phyloP scores from a whole-genome alignment of 1,140 invertebrate genomes.

The Nomia melanderi region DNA sequence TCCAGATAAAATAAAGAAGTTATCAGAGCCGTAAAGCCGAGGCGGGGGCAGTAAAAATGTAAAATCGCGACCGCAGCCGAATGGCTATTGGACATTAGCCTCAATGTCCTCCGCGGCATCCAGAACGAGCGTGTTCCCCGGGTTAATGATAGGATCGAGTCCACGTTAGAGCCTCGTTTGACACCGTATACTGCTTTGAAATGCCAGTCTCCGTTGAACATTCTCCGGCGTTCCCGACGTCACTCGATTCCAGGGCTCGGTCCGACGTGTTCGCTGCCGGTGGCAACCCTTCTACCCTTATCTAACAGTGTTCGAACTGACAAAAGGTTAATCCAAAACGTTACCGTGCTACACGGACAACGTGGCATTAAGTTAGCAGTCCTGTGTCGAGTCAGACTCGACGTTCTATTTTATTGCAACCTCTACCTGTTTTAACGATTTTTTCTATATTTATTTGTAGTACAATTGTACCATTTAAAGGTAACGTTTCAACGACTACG shows the following conservation, averaged over 20 bases:
- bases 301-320: not conserved
- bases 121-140: not conserved
- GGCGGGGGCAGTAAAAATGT: not conserved
- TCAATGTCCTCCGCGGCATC: not conserved
- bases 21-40: not conserved
- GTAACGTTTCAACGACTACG: no score
- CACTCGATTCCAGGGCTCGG: not conserved
- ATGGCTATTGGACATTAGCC: constrained; percentile 5
- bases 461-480: no score
- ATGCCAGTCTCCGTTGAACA: not conserved
- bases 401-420: no score
- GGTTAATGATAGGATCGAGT: constrained; percentile 13
- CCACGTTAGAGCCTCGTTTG: constrained; percentile 6
- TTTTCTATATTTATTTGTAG: no score
- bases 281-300: not conserved
- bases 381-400: no score
- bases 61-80: not conserved
- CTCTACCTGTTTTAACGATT: no score
- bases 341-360: not conserved
- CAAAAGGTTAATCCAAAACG: not conserved
- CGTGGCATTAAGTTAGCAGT: no score
- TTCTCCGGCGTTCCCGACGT: not conserved
- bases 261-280: not conserved
- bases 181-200: constrained; percentile 26
- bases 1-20: not conserved